Conservation (phyloP, 1,140 invertebrate genomes). For the Macrotrachela quadricornifera region DNA sequence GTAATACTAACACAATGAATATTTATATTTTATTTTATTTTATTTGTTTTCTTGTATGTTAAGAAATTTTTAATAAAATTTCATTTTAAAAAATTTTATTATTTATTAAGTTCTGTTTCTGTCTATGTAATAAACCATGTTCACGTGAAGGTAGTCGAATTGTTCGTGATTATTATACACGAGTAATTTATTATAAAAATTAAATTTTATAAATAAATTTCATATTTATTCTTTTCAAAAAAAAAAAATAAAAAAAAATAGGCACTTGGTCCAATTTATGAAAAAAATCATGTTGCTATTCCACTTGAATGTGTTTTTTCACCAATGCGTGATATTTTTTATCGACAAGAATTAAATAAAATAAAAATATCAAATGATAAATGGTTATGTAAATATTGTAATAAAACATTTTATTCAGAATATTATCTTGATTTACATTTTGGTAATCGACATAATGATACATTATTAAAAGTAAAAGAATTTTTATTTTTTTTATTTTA, state of each 20-base stretch:
- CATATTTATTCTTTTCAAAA: not conserved
- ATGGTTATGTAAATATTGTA: conserved; percentile 6
- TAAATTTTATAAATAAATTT: not conserved
- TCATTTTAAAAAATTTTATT: no score
- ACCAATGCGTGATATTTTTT: not conserved
- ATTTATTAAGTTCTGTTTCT: no score
- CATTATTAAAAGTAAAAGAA: not conserved
- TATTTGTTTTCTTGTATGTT: no score
- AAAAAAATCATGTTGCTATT: not conserved
- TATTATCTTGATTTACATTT: conserved; percentile 3
- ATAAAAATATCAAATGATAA: not conserved
- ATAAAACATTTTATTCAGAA: conserved; percentile 1
- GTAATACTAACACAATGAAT: no score
- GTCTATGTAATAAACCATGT: not conserved
- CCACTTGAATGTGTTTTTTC: conserved; percentile 1
- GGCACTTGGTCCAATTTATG: not conserved
- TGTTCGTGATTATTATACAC: conserved; percentile 5
- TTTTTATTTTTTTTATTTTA: not conserved
- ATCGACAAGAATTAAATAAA: conserved; percentile 6
- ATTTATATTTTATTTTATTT: no score
- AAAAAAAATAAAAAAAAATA: no score
- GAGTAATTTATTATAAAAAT: not conserved
- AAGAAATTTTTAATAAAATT: no score
- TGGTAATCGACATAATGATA: not conserved
- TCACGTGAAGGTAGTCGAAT: conserved; percentile 4